Evolutionary conservation across 2,797 vertebrate species (phyloP).

Genomic region (Hafferia zeledoni): DNA sequence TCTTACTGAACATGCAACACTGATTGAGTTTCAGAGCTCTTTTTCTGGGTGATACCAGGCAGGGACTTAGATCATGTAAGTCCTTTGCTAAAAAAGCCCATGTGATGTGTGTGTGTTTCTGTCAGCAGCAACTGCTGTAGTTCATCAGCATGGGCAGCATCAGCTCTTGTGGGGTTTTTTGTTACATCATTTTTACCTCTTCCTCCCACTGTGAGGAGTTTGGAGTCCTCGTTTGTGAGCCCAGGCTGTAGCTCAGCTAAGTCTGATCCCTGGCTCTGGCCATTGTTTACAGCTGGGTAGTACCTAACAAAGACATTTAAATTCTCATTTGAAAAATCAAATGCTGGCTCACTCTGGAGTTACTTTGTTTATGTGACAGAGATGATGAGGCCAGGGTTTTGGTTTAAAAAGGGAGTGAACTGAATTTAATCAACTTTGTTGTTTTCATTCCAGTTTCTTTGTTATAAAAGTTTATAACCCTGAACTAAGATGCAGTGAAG

Average conservation of each 20-base stretch:
- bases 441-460: neutral
- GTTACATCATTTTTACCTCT: neutral
- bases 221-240: neutral
- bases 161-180: neutral
- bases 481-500: neutral
- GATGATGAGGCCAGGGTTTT: neutral
- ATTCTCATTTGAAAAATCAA: neutral
- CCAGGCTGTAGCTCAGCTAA: neutral
- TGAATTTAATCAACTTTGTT: neutral
- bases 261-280: neutral
- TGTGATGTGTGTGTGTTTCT: neutral
- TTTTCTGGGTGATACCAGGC: neutral
- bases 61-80: neutral
- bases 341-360: neutral
- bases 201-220: neutral
- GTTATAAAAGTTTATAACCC: neutral
- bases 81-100: neutral
- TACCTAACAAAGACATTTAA: slow-evolving; percentile 7
- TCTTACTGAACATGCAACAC: fast-evolving
- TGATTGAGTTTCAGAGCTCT: neutral
- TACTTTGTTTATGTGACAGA: neutral
- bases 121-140: neutral
- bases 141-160: neutral
- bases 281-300: neutral
- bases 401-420: neutral